Evolutionary conservation across 2,888 invertebrate genomes (phyloP), one percentile per base, ranked within the genome.

Genomic region (Matsumyia berberina): DNA sequence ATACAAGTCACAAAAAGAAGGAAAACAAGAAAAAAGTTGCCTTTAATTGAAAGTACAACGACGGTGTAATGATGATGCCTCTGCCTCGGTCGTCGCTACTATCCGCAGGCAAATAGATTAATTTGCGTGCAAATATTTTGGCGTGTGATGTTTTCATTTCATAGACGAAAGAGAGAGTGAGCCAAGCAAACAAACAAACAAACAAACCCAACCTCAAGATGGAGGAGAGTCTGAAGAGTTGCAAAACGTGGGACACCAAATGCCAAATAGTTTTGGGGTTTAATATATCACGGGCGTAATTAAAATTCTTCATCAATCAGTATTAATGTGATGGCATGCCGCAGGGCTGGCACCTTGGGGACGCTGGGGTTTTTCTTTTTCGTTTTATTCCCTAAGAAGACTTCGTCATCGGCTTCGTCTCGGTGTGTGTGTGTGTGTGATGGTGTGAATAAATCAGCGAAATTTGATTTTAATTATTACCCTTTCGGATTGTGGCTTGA

Each of bases 291-390:
- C 80, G 58, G 76, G 74, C 76, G 74, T 85, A 80, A 85, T 85
- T 85, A 85, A 85, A 85, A 85, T 85, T 85, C 85, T 85, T 80
- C 85, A 85, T 85, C 80, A 85, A 85, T 85, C 85, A 85, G 85
- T 70, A 76, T 85, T 85, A 85, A 85, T 69, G 66, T 62, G 72
- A 80, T 85, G 80, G 74, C 70, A 12, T 66, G 85, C 85, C 85
- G 64, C 80, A 85, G 70, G 85, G 80, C 53, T 85, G 58, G 39
- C 67, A 73, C 53, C 51, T 74, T 67, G 39, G 62, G 53, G 53
- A 73, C 67, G 19, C 15, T 19, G 35, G 9, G 15, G 24, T n/a
- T n/a, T n/a, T n/a, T n/a, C n/a, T n/a, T n/a, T n/a, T n/a, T n/a
- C n/a, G n/a, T 51, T 67, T 35, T 4, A 29, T 19, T 39, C 37